Evolutionary conservation across 2,888 invertebrate species (phyloP), one percentile per base, ranked within the genome.

Genomic region (Linnaemya vulpina): DNA sequence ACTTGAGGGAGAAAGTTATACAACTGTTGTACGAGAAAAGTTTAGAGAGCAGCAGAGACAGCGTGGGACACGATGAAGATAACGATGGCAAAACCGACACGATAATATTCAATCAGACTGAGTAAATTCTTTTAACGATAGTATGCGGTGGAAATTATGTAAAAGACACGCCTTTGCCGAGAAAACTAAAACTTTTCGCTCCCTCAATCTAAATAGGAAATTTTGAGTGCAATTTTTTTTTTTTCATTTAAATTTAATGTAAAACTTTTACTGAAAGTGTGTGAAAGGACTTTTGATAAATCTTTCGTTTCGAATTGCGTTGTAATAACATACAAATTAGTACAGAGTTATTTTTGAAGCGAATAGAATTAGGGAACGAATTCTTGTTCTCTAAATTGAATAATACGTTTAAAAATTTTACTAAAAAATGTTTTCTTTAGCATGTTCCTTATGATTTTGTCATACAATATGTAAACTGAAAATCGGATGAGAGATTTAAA

Each of bases 1-100:
- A 82, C 62, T 82, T 85, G 85, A 85, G 85, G 85, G 85, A 85
- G 82, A 85, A 85, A 40, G 85, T 85, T 67, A 85, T 85, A 74
- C 68, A 78, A 73, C 58, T 85, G 46, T 65, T 85, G 49, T 82
- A 85, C 46, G 82, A 84, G 40, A 84, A 84, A 63, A 70, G 58
- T 15, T 60, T 79, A 49, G 78, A 70, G n/a, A 78, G 40, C 49
- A 71, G 43, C 8, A 63, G 67, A 40, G 58, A 82, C n/a, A 68
- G 71, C 35, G 20, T 53, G 4, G 46, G n/a, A 5, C 43, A 46
- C 3, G 55, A 55, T 22, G 63, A 70, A 1, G 46, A 22, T 49
- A 51, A 20, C 51, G 73, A 80, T 30, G 40, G 7, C 38, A 38
- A 20, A 10, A 38, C 17, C 11, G 55, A 35, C 43, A 35, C 17